Percentiles rank a stretch among this genome's conserved stretches.
phyloP scores from a whole-genome alignment of 2,113 vertebrate species.

The Actenoides hombroni region DNA sequence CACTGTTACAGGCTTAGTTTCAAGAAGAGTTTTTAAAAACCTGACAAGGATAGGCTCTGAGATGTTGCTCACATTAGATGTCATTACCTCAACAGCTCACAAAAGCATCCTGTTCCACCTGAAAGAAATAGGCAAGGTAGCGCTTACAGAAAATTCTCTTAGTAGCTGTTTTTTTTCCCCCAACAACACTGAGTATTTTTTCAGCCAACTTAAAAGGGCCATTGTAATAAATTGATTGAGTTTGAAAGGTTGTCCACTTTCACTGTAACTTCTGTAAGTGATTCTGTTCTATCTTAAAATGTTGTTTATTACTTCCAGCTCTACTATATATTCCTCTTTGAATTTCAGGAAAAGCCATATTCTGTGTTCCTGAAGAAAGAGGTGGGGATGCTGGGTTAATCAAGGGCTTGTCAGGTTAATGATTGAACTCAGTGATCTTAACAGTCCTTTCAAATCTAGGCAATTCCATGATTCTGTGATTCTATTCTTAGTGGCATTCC shows the following conservation, averaged over 20 bases:
- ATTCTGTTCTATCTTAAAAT: background rate
- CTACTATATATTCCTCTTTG: background rate
- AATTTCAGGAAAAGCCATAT: background rate
- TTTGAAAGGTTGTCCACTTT: slow-evolving; percentile 13
- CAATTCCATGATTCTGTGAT: no score
- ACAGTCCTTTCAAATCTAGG: no score
- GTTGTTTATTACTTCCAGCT: slow-evolving; percentile 8
- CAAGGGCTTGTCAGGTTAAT: no score
- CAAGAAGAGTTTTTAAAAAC: background rate
- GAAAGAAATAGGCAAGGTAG: background rate
- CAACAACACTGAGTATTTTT: background rate
- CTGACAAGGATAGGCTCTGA: background rate
- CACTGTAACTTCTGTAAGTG: background rate
- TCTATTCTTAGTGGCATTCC: background rate
- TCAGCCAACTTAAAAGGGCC: background rate
- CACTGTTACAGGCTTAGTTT: background rate
- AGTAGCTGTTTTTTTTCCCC: background rate
- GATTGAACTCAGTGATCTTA: no score
- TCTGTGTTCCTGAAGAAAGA: background rate
- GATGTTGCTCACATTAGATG: background rate
- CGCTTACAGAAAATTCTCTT: background rate
- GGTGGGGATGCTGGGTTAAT: background rate
- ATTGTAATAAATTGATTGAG: background rate
- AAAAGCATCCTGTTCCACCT: background rate
- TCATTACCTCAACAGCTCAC: background rate